Percentiles rank a stretch among this genome's conserved stretches.
Evolutionary conservation across 2,888 invertebrate genomes (phyloP).

Genomic region (Hypercompe scribonia): DNA sequence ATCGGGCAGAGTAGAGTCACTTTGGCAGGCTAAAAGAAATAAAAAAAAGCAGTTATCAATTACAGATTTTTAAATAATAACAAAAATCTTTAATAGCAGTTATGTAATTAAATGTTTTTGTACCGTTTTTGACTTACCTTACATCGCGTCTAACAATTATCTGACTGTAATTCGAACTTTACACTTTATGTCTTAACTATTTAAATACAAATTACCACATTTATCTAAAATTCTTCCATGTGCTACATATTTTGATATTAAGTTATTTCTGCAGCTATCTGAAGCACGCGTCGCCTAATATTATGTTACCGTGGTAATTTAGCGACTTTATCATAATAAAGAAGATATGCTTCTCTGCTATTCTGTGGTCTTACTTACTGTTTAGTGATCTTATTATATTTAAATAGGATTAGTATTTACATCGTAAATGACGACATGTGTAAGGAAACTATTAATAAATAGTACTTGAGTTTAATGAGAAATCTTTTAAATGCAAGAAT

Average conservation of each 20-base stretch:
- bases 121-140: no score
- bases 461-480: no score
- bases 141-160: no score
- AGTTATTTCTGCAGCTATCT: slow-evolving; percentile 49
- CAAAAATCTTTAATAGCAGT: no score
- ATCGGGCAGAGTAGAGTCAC: no score
- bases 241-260: slow-evolving; percentile 38
- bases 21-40: no score
- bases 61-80: no score
- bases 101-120: no score
- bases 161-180: no score
- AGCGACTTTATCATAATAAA: slow-evolving; percentile 45
- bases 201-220: background rate
- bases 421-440: background rate
- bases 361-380: slow-evolving; percentile 7
- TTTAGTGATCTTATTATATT: background rate
- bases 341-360: slow-evolving; percentile 18
- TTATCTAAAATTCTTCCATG: slow-evolving; percentile 21
- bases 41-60: no score
- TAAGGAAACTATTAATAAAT: no score
- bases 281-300: slow-evolving; percentile 48
- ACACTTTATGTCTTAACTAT: no score
- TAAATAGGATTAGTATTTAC: background rate
- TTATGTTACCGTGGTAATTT: slow-evolving; percentile 49
- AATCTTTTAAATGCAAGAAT: background rate